These are phyloP conservation scores for Phoebastria nigripes DNA, from an alignment of 2,797 vertebrate species.

Conservation along the genomic window DNA sequence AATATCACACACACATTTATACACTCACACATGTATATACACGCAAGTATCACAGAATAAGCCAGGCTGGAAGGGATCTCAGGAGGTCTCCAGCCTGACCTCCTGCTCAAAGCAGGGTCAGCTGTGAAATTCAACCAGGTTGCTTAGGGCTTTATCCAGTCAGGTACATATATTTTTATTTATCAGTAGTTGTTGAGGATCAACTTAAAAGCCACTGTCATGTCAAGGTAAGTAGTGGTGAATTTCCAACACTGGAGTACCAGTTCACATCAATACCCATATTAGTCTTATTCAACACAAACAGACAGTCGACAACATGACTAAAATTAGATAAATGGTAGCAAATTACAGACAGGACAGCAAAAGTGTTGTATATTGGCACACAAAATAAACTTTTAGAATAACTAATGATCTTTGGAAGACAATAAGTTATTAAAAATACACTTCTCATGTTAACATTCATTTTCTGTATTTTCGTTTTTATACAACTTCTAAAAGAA, in stretches of 20 bases:
- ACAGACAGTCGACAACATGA: accelerated
- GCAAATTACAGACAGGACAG: not conserved
- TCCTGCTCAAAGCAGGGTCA: not conserved
- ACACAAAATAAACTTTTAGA: not conserved
- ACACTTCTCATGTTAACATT: not conserved
- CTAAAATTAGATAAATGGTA: not conserved
- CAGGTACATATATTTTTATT: not conserved
- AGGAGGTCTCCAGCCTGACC: not conserved
- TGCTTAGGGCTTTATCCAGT: not conserved
- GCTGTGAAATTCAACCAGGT: not conserved
- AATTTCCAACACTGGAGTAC: accelerated
- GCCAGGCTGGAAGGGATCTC: not conserved
- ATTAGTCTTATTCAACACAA: not conserved
- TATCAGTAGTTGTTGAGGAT: not conserved
- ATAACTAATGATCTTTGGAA: not conserved
- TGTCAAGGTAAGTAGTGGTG: not conserved
- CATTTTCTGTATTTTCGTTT: not conserved
- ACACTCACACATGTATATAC: not conserved
- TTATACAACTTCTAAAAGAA: not conserved
- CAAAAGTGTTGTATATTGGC: not conserved
- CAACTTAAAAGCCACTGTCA: not conserved
- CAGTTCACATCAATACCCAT: accelerated
- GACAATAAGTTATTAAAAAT: not conserved
- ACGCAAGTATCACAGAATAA: not conserved
- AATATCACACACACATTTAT: not conserved